Conservation (phyloP, 92 coral and sea anemone genomes). For the Porites lobata region DNA sequence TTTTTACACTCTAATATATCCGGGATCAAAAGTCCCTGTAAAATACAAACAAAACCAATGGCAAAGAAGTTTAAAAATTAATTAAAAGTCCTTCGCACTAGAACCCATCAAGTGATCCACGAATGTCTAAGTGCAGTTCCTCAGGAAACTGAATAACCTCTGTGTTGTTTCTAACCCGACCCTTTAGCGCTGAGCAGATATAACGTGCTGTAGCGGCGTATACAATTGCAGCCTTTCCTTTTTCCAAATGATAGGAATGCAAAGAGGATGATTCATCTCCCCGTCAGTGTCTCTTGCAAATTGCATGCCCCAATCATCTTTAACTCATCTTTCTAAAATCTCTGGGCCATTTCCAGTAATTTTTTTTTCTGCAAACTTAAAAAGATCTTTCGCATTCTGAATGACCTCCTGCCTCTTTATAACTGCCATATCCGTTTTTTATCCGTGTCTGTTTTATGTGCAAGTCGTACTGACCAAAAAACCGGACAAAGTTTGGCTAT, state of each 20-base stretch:
- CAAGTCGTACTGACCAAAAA: too few relatives aligned
- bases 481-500: too few relatives aligned
- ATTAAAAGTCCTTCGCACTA: background rate
- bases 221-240: slow-evolving; percentile 45
- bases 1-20: too few relatives aligned
- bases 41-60: background rate
- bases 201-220: slow-evolving; percentile 33
- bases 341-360: slow-evolving; percentile 47
- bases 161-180: background rate
- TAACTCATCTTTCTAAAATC: slow-evolving; percentile 28
- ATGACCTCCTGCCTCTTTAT: slow-evolving; percentile 45
- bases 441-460: too few relatives aligned
- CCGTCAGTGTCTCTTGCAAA: slow-evolving; percentile 13
- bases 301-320: slow-evolving; percentile 27
- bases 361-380: slow-evolving; percentile 45
- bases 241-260: slow-evolving; percentile 24
- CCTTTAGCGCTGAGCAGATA: slow-evolving; percentile 15
- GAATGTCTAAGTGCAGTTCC: slow-evolving; percentile 19
- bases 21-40: too few relatives aligned
- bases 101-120: slow-evolving; percentile 17
- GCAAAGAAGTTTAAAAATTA: background rate
- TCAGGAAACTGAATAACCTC: background rate
- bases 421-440: slow-evolving; percentile 40
- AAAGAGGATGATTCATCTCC: slow-evolving; percentile 3
- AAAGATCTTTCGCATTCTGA: slow-evolving; percentile 67